phyloP scores from a whole-genome alignment of 2,113 vertebrate species.

The Brachypodius melanocephalos region DNA sequence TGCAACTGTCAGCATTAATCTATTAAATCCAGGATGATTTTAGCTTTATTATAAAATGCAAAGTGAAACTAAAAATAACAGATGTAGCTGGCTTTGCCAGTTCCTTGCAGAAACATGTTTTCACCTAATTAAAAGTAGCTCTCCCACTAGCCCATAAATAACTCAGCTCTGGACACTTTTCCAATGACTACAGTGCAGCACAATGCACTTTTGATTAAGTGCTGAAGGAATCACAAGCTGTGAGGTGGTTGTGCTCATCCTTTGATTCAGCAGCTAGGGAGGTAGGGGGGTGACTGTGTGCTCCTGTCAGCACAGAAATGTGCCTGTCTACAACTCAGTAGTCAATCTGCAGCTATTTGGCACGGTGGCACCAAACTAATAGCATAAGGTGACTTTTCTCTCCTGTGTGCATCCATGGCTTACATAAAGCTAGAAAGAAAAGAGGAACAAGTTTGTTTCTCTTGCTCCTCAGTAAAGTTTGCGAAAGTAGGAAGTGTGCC shows the following conservation, averaged over 20 bases:
- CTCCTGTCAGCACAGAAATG: background rate
- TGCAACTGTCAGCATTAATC: background rate
- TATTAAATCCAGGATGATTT: background rate
- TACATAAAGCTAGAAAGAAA: background rate
- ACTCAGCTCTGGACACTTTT: background rate
- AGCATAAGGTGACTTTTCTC: background rate
- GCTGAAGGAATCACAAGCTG: background rate
- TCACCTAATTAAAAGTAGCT: background rate
- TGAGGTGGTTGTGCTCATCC: background rate
- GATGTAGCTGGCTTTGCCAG: background rate
- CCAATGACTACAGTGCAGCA: background rate
- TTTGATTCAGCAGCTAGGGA: background rate
- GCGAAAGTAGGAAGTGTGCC: background rate
- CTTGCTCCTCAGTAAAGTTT: background rate
- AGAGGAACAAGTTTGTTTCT: background rate
- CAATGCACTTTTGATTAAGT: background rate
- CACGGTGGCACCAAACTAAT: background rate
- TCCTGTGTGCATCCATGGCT: background rate
- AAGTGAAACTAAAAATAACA: background rate
- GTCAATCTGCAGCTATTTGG: background rate
- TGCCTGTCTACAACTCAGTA: background rate
- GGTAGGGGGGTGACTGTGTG: background rate
- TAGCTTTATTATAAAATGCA: background rate
- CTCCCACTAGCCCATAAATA: background rate
- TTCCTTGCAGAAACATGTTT: slow-evolving; percentile 5